Conservation (phyloP, 1,140 invertebrate species). For the Leucophenga varia region DNA sequence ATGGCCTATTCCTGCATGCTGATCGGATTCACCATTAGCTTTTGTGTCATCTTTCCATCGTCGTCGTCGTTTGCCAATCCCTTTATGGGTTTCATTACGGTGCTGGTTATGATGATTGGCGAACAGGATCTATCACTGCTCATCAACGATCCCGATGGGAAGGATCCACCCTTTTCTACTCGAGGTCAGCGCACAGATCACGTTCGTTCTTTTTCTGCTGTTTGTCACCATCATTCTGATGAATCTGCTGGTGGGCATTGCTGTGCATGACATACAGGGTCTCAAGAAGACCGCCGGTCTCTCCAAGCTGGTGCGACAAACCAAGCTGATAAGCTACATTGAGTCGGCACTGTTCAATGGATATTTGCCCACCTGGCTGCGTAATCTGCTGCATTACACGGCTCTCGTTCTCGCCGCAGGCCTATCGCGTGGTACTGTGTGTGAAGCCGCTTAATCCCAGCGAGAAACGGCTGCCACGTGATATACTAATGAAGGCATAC, state of each 20-base stretch:
- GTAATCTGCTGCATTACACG: conserved; percentile 71
- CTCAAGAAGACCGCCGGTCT: conserved; percentile 74
- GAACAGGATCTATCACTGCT: conserved; percentile 74
- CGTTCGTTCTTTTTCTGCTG: conserved; percentile 72
- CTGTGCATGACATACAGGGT: conserved; percentile 78
- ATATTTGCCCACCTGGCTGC: conserved; percentile 69
- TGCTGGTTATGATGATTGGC: conserved; percentile 88
- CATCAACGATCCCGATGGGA: conserved; percentile 65
- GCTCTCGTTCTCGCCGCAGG: conserved; percentile 74
- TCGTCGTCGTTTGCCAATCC: conserved; percentile 77
- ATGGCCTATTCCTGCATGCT: conserved; percentile 81
- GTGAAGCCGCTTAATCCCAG: conserved; percentile 78
- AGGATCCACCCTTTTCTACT: conserved; percentile 64
- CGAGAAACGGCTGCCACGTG: conserved; percentile 73
- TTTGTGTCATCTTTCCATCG: conserved; percentile 81
- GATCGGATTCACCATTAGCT: conserved; percentile 83
- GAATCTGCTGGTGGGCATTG: conserved; percentile 79
- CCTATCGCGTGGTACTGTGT: conserved; percentile 73
- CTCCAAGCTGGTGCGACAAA: conserved; percentile 75
- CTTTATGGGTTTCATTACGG: conserved; percentile 77
- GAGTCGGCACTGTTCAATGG: conserved; percentile 71
- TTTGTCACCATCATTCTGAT: conserved; percentile 80
- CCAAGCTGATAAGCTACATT: conserved; percentile 74
- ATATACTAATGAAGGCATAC: conserved; percentile 73
- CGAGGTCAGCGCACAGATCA: conserved; percentile 71